phyloP scores from a whole-genome alignment of 2,797 vertebrate species.

The Eospalax fontanierii region DNA sequence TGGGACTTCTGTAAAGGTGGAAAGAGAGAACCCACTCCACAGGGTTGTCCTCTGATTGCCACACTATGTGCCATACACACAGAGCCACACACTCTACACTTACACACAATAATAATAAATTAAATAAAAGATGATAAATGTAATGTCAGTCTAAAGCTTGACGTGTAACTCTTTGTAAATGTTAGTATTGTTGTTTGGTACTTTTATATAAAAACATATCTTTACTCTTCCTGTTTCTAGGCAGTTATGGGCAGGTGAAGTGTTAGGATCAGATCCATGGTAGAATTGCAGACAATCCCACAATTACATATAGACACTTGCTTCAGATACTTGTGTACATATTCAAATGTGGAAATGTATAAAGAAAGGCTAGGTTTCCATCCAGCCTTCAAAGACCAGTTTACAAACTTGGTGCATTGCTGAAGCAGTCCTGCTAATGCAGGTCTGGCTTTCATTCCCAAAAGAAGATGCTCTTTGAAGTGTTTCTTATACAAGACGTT shows the following conservation, averaged over 20 bases:
- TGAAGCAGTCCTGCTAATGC: background rate
- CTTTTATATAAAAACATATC: background rate
- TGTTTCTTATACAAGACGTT: background rate
- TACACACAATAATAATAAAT: background rate
- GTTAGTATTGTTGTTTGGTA: background rate
- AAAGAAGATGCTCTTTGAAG: background rate
- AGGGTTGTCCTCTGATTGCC: too few species aligned
- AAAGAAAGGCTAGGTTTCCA: background rate
- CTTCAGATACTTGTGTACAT: background rate
- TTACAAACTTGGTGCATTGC: background rate
- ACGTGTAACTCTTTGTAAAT: background rate
- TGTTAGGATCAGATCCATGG: conserved; percentile 13
- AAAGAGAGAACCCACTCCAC: too few species aligned
- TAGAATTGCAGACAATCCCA: background rate
- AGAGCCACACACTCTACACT: too few species aligned
- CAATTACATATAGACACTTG: background rate
- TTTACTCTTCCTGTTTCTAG: conserved; percentile 10
- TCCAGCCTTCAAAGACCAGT: background rate
- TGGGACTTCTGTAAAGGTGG: too few species aligned
- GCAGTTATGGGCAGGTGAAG: background rate
- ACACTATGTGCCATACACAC: too few species aligned
- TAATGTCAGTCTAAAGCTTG: background rate
- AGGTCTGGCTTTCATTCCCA: background rate
- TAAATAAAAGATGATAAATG: background rate
- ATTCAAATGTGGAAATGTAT: background rate